Percentiles rank a stretch among this genome's conserved stretches.
Evolutionary conservation across 2,888 invertebrate genomes (phyloP).

Genomic region (Archips xylosteana): DNA sequence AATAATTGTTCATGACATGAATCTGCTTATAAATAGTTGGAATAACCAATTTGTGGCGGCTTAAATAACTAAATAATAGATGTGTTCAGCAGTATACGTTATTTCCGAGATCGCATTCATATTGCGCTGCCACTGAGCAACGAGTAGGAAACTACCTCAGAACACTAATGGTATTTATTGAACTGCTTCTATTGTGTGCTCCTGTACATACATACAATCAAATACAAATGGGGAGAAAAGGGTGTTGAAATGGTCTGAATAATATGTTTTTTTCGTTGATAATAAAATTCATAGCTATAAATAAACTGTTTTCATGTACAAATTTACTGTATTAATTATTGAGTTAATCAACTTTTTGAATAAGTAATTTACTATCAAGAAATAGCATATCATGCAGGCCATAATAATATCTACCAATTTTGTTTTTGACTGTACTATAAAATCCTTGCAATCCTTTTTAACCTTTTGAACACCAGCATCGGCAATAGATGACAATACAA

Average conservation of each 20-base stretch:
- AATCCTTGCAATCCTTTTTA: too few species aligned
- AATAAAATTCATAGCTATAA: too few species aligned
- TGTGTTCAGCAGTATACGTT: conserved; percentile 70
- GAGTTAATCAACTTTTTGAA: too few species aligned
- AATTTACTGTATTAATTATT: too few species aligned
- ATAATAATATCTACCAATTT: neutral
- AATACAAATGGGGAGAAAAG: neutral
- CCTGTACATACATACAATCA: conserved; percentile 13
- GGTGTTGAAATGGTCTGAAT: neutral
- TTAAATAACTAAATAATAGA: conserved; percentile 46
- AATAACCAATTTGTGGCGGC: conserved; percentile 41
- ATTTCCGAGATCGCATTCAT: conserved; percentile 80
- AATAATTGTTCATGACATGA: neutral
- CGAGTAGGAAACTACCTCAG: conserved; percentile 81
- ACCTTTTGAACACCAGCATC: too few species aligned
- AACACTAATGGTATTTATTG: conserved; percentile 81
- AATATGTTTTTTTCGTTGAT: neutral
- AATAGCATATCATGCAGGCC: neutral
- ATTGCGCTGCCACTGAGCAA: conserved; percentile 80
- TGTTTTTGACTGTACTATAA: neutral
- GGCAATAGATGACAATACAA: too few species aligned
- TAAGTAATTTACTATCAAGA: neutral
- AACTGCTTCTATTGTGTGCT: conserved; percentile 45
- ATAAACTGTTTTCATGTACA: too few species aligned
- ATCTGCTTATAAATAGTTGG: conserved; percentile 20